Base-by-base conservation (phyloP, 2,797 vertebrate genomes). In the Aplochiton taeniatus region DNA sequence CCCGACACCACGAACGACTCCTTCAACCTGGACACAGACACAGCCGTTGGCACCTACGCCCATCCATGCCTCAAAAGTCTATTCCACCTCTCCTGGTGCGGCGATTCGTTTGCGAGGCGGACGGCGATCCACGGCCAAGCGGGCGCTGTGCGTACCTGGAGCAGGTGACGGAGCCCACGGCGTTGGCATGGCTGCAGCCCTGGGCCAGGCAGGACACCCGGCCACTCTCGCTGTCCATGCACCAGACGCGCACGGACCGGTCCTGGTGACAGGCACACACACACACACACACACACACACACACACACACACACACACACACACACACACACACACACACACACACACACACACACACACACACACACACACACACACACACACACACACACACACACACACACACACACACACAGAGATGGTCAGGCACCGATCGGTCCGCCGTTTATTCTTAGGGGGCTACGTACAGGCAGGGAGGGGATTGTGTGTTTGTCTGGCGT, bases 81-180 rank as follows among this genome's bases (percentile, higher is more conserved):
- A n/a, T n/a, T n/a, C n/a, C n/a, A n/a, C n/a, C n/a, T n/a, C n/a
- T n/a, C n/a, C n/a, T n/a, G n/a, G n/a, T n/a, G n/a, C n/a, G n/a
- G n/a, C n/a, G n/a, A n/a, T n/a, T n/a, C n/a, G n/a, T n/a, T n/a
- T n/a, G n/a, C n/a, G n/a, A n/a, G n/a, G n/a, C n/a, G n/a, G n/a
- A n/a, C n/a, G n/a, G n/a, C n/a, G n/a, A n/a, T n/a, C n/a, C n/a
- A n/a, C n/a, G n/a, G n/a, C n/a, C n/a, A n/a, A n/a, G n/a, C n/a
- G n/a, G n/a, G n/a, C n/a, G n/a, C n/a, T n/a, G 0, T 18, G 3
- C 14, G 76, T 91, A 98, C 98, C 95, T 96, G 63, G 98, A 98
- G 78, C 95, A 99, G 70, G 91, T 82, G 56, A 98, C 71, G 0
- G 95, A 88, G 0, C 97, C 96, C 9, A 99, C 93, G 0, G 92